Base-by-base conservation (phyloP, 2,113 vertebrate genomes). In the Coracopsis vasa region DNA sequence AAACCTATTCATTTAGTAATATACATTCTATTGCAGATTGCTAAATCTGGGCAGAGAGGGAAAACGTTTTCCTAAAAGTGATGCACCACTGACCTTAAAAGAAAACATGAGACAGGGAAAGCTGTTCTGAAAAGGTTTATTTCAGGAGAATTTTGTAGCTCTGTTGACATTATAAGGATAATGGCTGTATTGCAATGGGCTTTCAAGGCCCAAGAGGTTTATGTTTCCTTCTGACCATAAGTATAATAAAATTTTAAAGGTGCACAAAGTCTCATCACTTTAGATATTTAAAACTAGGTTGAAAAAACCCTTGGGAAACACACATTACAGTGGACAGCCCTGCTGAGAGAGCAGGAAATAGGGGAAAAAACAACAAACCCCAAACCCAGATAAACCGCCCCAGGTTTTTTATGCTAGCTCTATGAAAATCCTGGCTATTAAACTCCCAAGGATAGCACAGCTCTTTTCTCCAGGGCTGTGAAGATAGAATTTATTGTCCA, bases 401-500 rank as follows among this genome's bases (percentile, higher is more conserved):
- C 16, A 12, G 13, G 4, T 45, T 93, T 93, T 87, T 73, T 72
- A 64, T 64, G 73, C 58, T 69, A 70, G 73, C 62, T 91, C 16
- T 85, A 92, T 53, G 86, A 96, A 94, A 96, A 94, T 94, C 80
- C 73, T 70, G 77, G 35, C 80, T 75, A 45, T 94, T 94, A 93
- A 85, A 79, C 92, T 95, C 78, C 80, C 39, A 44, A 69, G 65
- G 95, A 82, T 85, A 94, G 91, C 5, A 21, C 62, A 53, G 70
- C 45, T 65, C 81, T 72, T 79, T 91, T 61, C 73, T 92, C 70
- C 41, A 75, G 84, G 83, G 48, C 80, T 85, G 66, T 28, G 77
- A 93, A 91, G 95, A 94, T 82, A 95, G 95, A 93, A 92, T 96
- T 96, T 96, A 95, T 95, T 95, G 93, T 96, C 95, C 95, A 88